Evolutionary conservation across 2,113 vertebrate genomes (phyloP).

Genomic region (Fregata magnificens): DNA sequence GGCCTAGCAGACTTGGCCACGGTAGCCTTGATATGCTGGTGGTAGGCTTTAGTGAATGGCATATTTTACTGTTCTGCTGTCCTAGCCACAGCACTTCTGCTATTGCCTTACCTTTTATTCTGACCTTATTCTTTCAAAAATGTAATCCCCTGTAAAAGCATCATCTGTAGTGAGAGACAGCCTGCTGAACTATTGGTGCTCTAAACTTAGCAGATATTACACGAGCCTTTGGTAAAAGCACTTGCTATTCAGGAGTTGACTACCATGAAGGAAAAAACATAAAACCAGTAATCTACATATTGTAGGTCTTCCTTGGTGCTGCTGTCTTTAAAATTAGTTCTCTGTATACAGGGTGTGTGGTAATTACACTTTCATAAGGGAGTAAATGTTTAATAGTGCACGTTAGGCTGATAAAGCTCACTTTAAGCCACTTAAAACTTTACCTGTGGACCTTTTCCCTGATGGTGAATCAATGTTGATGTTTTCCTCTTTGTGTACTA

Average conservation of each 20-base stretch:
- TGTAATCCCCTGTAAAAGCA: not conserved
- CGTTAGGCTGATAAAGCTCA: not conserved
- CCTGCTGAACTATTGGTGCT: not conserved
- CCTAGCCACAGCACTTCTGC: not conserved
- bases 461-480: not conserved
- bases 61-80: not conserved
- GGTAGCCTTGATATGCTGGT: not conserved
- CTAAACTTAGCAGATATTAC: not conserved
- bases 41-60: not conserved
- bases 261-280: not conserved
- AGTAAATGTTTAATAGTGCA: not conserved
- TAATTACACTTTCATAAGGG: slow-evolving; percentile 12
- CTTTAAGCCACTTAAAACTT: not conserved
- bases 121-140: not conserved
- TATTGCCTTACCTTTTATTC: not conserved
- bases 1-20: not conserved
- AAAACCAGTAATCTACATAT: not conserved
- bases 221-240: not conserved
- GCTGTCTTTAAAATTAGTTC: not conserved
- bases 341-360: not conserved
- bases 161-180: not conserved
- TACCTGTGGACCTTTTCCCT: not conserved
- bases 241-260: not conserved
- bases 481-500: not conserved
- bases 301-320: not conserved